Conservation (phyloP, 2,797 vertebrate genomes). For the Micromesistius poutassou region DNA sequence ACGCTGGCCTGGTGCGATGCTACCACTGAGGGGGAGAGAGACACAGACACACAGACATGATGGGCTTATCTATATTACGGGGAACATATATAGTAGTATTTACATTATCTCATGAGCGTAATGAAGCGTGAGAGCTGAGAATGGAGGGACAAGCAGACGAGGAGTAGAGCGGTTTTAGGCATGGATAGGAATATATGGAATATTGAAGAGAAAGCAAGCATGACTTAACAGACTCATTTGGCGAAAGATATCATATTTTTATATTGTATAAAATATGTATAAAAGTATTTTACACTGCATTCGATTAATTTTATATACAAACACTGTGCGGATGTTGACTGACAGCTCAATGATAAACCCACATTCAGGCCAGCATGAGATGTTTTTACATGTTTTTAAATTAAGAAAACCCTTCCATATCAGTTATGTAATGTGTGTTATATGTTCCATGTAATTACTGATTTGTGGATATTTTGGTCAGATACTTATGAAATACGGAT, state of each 20-base stretch:
- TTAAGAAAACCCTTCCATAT: neutral
- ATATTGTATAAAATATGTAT: neutral
- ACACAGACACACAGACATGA: neutral
- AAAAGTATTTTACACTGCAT: neutral
- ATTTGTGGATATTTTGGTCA: neutral
- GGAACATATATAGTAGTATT: neutral
- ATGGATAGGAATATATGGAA: neutral
- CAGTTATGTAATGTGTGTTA: neutral
- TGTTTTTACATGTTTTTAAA: neutral
- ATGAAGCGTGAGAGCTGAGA: neutral
- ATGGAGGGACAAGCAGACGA: neutral
- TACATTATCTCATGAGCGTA: neutral
- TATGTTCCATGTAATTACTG: neutral
- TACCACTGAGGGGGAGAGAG: slow-evolving; percentile 44
- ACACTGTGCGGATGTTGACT: neutral
- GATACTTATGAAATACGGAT: slow-evolving; percentile 65
- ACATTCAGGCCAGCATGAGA: neutral
- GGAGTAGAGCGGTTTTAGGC: no score
- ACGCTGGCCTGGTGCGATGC: slow-evolving; percentile 63
- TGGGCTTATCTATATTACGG: neutral
- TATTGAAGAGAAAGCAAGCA: neutral
- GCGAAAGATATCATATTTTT: neutral
- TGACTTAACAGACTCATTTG: neutral
- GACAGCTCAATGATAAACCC: neutral
- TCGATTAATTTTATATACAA: neutral